A percentile compares a stretch with the other conserved stretches of the same genome.
Conservation (phyloP, 1,140 invertebrate genomes). For the Eueides isabella region DNA sequence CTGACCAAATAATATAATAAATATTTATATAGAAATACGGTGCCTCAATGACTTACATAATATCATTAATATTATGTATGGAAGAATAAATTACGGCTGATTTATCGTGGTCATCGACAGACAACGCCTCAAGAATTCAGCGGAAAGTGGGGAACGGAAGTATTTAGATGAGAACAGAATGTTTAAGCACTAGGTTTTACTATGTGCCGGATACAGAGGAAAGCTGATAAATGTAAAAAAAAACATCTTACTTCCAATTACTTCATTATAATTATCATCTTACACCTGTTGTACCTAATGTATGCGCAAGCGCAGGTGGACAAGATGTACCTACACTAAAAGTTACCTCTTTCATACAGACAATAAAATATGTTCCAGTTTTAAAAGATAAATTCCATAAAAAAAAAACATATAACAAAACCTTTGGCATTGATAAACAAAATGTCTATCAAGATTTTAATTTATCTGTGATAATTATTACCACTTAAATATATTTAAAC, state of each 20-base stretch:
- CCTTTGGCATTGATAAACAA: neutral
- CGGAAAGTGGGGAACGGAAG: too few relatives aligned
- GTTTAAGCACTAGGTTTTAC: too few relatives aligned
- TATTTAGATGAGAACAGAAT: too few relatives aligned
- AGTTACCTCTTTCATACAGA: neutral
- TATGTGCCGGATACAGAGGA: too few relatives aligned
- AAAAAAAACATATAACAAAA: neutral
- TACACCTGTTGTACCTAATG: neutral
- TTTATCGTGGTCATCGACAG: too few relatives aligned
- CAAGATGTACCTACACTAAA: neutral
- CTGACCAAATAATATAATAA: slow-evolving; percentile 5
- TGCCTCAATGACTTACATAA: neutral
- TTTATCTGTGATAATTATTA: neutral
- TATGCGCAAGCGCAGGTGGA: slow-evolving; percentile 3
- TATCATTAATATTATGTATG: neutral
- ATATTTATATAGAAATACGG: neutral
- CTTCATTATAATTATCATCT: neutral
- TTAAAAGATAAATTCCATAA: too few relatives aligned
- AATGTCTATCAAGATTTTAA: too few relatives aligned
- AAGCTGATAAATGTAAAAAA: too few relatives aligned
- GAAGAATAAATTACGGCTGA: too few relatives aligned
- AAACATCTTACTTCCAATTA: neutral
- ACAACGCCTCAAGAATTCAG: too few relatives aligned
- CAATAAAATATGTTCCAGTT: neutral
- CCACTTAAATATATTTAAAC: neutral